phyloP scores from a whole-genome alignment of 2,797 vertebrate species.

The Lates japonicus region DNA sequence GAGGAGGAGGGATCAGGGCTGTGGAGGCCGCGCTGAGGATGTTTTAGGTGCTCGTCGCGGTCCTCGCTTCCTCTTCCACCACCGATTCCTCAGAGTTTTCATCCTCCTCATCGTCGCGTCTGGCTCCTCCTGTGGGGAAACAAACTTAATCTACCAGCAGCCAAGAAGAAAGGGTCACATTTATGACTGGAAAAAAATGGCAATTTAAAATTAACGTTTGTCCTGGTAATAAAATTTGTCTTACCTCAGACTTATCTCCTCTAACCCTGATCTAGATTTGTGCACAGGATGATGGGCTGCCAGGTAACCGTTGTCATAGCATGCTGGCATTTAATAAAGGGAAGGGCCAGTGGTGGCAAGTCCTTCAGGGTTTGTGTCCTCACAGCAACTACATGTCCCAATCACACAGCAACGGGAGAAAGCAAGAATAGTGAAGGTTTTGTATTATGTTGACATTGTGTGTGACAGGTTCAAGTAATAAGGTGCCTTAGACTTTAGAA shows the following conservation, averaged over 20 bases:
- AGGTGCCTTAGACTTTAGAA: neutral
- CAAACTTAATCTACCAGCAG: neutral
- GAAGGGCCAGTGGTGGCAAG: conserved; percentile 50
- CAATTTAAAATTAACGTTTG: neutral
- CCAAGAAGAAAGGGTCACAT: neutral
- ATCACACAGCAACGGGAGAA: conserved; percentile 13
- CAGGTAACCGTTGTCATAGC: conserved; percentile 68
- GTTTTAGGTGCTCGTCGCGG: conserved; percentile 77
- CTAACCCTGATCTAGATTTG: conserved; percentile 75
- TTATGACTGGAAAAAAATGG: neutral
- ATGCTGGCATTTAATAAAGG: conserved; percentile 54
- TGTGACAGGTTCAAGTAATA: neutral
- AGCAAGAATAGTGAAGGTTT: neutral
- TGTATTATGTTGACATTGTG: neutral
- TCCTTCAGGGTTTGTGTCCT: conserved; percentile 51
- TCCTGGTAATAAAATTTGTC: neutral
- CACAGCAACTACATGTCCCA: conserved; percentile 51
- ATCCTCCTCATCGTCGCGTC: conserved; percentile 90
- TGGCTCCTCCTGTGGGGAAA: conserved; percentile 84
- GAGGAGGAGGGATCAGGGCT: conserved; percentile 88
- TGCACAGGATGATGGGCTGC: conserved; percentile 64
- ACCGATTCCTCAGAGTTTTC: conserved; percentile 84
- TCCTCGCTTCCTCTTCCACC: conserved; percentile 90
- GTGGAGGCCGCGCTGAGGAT: conserved; percentile 83
- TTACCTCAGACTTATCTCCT: conserved; percentile 84